Evolutionary conservation across 2,113 vertebrate genomes (phyloP).

Genomic region (Ploceus nigricollis): DNA sequence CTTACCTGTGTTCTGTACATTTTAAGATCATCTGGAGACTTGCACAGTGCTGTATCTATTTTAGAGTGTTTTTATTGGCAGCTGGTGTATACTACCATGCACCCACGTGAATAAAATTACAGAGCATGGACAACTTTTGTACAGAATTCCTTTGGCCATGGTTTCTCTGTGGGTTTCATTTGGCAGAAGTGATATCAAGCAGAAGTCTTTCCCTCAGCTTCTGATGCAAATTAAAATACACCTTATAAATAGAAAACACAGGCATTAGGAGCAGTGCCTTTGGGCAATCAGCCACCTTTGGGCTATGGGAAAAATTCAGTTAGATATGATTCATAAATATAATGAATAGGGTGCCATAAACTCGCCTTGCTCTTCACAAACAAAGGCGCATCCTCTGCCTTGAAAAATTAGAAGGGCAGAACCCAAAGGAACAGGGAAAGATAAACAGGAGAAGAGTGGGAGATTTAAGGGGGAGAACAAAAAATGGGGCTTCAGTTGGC

Average conservation of each 20-base stretch:
- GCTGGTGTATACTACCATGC: neutral
- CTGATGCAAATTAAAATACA: constrained; percentile 51
- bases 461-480: neutral
- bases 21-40: neutral
- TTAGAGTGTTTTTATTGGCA: constrained; percentile 52
- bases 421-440: neutral
- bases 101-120: constrained; percentile 42
- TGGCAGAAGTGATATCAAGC: constrained; percentile 48
- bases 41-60: constrained; percentile 1
- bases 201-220: constrained; percentile 40
- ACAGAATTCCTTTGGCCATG: constrained; percentile 27
- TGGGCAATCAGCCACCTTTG: constrained; percentile 30
- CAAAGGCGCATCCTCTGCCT: constrained; percentile 4
- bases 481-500: neutral
- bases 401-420: constrained; percentile 8
- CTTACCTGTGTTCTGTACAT: constrained; percentile 1
- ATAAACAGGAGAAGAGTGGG: neutral
- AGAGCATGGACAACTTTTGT: constrained; percentile 37
- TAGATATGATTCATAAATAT: constrained; percentile 40
- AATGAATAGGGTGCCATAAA: constrained; percentile 31
- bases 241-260: constrained; percentile 50
- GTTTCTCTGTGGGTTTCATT: constrained; percentile 40
- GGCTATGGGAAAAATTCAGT: constrained; percentile 34
- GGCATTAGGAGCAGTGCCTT: neutral
- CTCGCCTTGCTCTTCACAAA: neutral